Conservation (phyloP, 1,140 invertebrate species). For the Neodiprion fabricii region DNA sequence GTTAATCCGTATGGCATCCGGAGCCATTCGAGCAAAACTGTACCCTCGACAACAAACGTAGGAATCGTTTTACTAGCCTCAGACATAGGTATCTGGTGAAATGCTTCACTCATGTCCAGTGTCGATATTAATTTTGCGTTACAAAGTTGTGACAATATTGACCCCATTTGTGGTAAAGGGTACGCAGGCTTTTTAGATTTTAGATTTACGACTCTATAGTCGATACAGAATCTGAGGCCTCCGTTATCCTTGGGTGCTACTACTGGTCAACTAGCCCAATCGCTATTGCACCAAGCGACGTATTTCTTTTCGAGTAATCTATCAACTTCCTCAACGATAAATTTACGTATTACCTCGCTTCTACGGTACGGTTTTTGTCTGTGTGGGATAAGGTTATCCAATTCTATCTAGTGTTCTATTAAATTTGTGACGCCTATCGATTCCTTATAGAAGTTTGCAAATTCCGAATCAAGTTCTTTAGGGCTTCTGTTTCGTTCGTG, state of each 20-base stretch:
- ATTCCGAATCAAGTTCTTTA: constrained; percentile 13
- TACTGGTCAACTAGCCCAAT: constrained; percentile 20
- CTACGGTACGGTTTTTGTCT: constrained; percentile 25
- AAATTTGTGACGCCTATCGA: constrained; percentile 16
- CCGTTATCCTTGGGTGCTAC: background rate
- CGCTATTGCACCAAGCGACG: constrained; percentile 2
- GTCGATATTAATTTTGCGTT: constrained; percentile 21
- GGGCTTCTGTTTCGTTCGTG: background rate
- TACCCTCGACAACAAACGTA: no score
- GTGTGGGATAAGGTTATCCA: constrained; percentile 17
- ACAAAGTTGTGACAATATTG: constrained; percentile 4
- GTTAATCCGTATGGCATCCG: constrained; percentile 16
- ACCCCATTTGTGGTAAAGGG: constrained; percentile 11
- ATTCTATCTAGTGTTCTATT: constrained; percentile 24
- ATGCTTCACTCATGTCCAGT: constrained; percentile 35
- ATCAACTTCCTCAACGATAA: constrained; percentile 19
- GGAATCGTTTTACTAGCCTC: no score
- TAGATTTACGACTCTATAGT: no score
- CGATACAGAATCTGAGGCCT: no score
- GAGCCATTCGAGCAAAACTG: constrained; percentile 26
- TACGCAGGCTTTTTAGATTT: background rate
- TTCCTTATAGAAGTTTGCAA: constrained; percentile 21
- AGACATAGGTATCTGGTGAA: no score
- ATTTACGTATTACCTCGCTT: constrained; percentile 5
- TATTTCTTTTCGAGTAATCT: constrained; percentile 16